These are phyloP conservation scores for Schizopygopsis pylzovi DNA, from an alignment of 2,797 vertebrate genomes.

Conservation along the genomic window DNA sequence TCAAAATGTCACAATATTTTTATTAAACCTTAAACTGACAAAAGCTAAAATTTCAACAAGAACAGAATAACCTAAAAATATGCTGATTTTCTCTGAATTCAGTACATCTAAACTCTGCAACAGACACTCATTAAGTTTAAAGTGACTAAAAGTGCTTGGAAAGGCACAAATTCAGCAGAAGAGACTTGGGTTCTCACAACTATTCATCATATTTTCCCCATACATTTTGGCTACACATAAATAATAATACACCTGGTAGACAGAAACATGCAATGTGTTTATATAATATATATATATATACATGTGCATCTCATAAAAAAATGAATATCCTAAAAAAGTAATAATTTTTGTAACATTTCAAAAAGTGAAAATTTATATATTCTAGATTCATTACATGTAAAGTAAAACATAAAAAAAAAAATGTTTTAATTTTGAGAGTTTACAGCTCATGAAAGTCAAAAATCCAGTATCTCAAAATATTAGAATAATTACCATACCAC, in stretches of 20 bases:
- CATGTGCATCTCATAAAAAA: too few species aligned
- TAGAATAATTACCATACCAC: too few species aligned
- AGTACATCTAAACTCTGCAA: not conserved
- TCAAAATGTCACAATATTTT: constrained; percentile 15
- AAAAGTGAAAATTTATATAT: too few species aligned
- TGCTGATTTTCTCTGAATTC: not conserved
- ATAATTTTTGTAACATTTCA: too few species aligned
- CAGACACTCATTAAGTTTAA: constrained; percentile 1
- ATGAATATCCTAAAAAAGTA: too few species aligned
- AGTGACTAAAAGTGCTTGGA: not conserved
- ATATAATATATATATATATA: too few species aligned
- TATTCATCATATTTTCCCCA: not conserved
- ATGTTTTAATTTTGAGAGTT: too few species aligned
- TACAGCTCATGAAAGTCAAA: too few species aligned
- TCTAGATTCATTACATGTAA: too few species aligned
- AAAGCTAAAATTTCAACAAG: not conserved
- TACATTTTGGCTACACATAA: too few species aligned
- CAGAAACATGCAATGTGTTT: not conserved
- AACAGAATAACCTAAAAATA: not conserved
- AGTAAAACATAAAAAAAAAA: too few species aligned
- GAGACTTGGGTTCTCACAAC: not conserved
- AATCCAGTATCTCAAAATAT: too few species aligned
- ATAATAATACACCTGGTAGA: not conserved
- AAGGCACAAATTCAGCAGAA: not conserved
- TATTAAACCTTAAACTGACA: not conserved